Base-by-base conservation (phyloP, 2,888 invertebrate species). In the Lepidochitona cinerea region DNA sequence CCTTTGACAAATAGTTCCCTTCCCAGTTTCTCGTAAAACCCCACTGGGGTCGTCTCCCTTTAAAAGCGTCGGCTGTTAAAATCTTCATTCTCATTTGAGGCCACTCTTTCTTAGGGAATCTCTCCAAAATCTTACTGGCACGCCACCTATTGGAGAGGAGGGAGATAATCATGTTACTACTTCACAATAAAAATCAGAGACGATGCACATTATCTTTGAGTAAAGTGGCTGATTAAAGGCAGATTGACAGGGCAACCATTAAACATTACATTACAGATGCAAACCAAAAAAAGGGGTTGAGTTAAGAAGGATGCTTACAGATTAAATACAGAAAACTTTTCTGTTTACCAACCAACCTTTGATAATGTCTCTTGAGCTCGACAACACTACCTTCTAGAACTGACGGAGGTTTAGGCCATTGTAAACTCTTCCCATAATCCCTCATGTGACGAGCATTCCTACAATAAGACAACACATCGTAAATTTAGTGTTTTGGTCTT, bases 71-170 rank as follows among this genome's bases (percentile, higher is more conserved):
- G 1, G 94, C 95, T 0, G 96, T 95, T 23, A 94, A 92, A 80
- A 96, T 94, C 90, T 96, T 96, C 74, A 96, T 90, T 73, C 94
- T 93, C 82, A 98, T 93, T 89, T 96, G 95, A 9, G 96, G 95
- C 96, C 98, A 96, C 87, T 97, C 96, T 37, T 93, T 93, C 73
- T 93, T 92, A 0, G 96, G 96, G 79, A 97, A 93, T 74, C 94
- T 94, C 83, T 93, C 92, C n/a, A 98, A 93, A 71, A 96, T 94
- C 93, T 96, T 96, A 91, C 93, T 94, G 0, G 97, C 97, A 73
- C 97, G 92, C 98, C 98, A 98, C 73, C 89, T 89, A 66, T n/a
- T 70, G 70, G 14, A 26, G 23, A 49, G 5, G 5, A 29, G 29
- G 49, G 23, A 23, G 1, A 49, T 9, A 41, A 41, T 41, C 18